Evolutionary conservation across 2,888 invertebrate species (phyloP), one percentile per base, ranked within the genome.

Genomic region (Callimorpha dominula): DNA sequence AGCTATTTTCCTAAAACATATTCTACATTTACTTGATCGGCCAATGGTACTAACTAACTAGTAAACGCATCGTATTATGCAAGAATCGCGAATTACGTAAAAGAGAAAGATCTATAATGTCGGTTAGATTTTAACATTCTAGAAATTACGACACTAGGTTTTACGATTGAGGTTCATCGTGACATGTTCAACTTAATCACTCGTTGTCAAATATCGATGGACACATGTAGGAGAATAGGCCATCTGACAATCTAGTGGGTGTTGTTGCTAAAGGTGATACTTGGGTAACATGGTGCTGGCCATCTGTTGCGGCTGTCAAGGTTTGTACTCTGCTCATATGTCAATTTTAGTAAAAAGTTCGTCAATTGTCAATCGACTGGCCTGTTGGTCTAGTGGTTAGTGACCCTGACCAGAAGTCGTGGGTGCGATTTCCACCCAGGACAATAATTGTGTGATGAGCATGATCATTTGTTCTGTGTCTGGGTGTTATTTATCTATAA

Each of bases 51-150:
- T 3, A 20, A 82, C 71, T 3, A 20, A 68, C 31, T 73, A 60
- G 42, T n/a, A 68, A 71, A 75, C 78, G 81, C 81, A 80, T 74
- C 72, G 65, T 49, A 72, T 84, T 84, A 82, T 80, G 77, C 82
- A 82, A 82, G 76, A 73, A 70, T 71, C 50, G 62, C 82, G 76
- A 76, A 78, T 84, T 83, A 81, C 64, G 76, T 83, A 81, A 82
- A 80, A 77, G 84, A 82, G 76, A 76, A 84, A 82, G 75, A 84
- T 82, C 66, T 65, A 81, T 78, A 70, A 65, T 57, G 73, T 73
- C 81, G 74, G 64, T 74, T 83, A 78, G 74, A 71, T 71, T 66
- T 81, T 71, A 65, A 68, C 67, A 68, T 68, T 15, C 50, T 49
- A 52, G 31, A 31, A 31, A 50, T 65, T 50, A 50, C 65, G 50